A percentile compares a stretch with the other conserved stretches of the same genome.
Conservation (phyloP, 2,797 vertebrate species). For the Huso huso region DNA sequence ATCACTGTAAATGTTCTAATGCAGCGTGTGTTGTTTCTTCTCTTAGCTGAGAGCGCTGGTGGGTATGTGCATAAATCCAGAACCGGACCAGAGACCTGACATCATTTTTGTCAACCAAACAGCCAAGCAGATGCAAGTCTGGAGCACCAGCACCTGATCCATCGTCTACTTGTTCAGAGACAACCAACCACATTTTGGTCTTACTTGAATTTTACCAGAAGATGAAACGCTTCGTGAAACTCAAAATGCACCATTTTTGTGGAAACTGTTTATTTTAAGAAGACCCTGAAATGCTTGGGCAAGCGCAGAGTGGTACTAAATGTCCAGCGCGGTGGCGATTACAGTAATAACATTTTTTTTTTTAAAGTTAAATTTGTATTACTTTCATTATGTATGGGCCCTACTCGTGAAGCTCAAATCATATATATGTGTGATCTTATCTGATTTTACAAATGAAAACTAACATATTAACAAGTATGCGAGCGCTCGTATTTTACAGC, state of each 20-base stretch:
- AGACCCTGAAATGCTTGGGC: neutral
- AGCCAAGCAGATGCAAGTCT: slow-evolving; percentile 81
- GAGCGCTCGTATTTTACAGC: too few relatives aligned
- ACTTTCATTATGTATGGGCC: too few relatives aligned
- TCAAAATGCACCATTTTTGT: neutral
- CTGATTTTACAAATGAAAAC: too few relatives aligned
- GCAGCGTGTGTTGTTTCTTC: neutral
- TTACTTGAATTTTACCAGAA: slow-evolving; percentile 50
- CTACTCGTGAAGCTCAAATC: too few relatives aligned
- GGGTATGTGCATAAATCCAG: slow-evolving; percentile 83
- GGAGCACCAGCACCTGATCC: slow-evolving; percentile 78
- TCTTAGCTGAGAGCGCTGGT: slow-evolving; percentile 80
- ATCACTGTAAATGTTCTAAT: too few relatives aligned
- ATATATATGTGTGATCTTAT: too few relatives aligned
- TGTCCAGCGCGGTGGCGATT: neutral
- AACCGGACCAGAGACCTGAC: slow-evolving; percentile 78
- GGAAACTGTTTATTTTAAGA: neutral
- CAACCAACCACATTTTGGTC: slow-evolving; percentile 42
- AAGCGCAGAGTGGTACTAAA: neutral
- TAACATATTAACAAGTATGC: too few relatives aligned
- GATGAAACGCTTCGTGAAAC: slow-evolving; percentile 23
- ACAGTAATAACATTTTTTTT: too few relatives aligned
- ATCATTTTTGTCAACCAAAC: slow-evolving; percentile 81
- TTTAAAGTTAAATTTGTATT: too few relatives aligned
- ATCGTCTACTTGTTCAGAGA: fast-evolving